Base-by-base conservation (phyloP, 1,140 invertebrate species). In the Heliconius congener region DNA sequence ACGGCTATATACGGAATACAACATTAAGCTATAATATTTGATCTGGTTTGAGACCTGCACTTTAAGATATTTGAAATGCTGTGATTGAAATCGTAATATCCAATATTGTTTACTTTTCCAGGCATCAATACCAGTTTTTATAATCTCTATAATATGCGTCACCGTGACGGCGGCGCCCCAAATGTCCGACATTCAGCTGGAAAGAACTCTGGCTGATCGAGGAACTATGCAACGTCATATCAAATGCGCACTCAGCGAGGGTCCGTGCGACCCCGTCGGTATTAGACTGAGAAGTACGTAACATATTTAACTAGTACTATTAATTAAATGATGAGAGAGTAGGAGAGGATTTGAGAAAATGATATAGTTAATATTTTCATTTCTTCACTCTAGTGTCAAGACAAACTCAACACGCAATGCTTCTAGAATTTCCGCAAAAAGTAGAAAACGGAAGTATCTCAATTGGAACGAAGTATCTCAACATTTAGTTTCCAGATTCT, bases 171-270 rank as follows among this genome's bases (percentile, higher is more conserved):
- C 76, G 50, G 71, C 76, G 16, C 93, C 95, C 6, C 87, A 95
- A 76, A 95, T 97, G 85, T 94, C 96, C 0, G 96, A 97, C 79
- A 95, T 95, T 30, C 95, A 96, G 81, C 86, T 97, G 27, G 96
- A 97, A 30, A 94, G 91, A 77, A 96, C 96, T 0, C 89, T 97
- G 66, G 95, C 94, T 77, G 96, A 97, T 85, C 95, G 95, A 76
- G 93, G 95, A 55, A 97, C 96, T 82, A 94, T 97, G 85, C 95
- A 93, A 83, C 93, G 96, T 76, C 96, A 97, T 85, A 93, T 97
- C 39, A 96, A 96, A 84, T 97, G 97, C 85, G 96, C 96, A 18
- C 83, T 97, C 1, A 96, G 96, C 13, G 96, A 97, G 89, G 96
- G 96, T 1, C 95, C 96, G 0, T 97, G 96, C 77, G 97, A 97